Percentiles rank a stretch among this genome's conserved stretches.
Conservation (phyloP, 2,113 vertebrate genomes). For the Silurus meridionalis region DNA sequence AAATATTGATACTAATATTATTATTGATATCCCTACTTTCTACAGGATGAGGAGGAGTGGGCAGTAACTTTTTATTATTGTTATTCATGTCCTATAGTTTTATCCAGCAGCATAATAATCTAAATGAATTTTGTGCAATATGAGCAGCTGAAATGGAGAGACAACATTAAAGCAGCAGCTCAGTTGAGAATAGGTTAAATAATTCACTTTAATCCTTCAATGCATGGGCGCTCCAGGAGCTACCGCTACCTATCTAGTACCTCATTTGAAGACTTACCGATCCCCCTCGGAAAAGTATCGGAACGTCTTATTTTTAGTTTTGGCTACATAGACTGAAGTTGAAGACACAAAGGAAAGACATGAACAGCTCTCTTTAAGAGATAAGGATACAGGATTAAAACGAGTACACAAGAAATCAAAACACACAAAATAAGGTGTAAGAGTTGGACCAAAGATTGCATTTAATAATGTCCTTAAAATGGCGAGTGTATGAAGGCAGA, state of each 20-base stretch:
- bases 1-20: not conserved
- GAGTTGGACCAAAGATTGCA: not conserved
- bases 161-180: conserved; percentile 38
- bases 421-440: not conserved
- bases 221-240: conserved; percentile 11
- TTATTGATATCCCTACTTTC: not conserved
- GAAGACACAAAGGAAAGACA: not conserved
- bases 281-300: not conserved
- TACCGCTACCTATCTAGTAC: not conserved
- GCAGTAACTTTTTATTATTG: not conserved
- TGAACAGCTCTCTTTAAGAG: not conserved
- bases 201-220: conserved; percentile 59
- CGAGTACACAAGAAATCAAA: not conserved
- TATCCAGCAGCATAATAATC: conserved; percentile 5
- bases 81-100: not conserved
- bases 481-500: not conserved
- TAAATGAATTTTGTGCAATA: conserved; percentile 32
- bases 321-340: not conserved
- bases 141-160: conserved; percentile 43
- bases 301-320: not conserved
- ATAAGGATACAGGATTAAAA: not conserved
- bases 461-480: conserved; percentile 42
- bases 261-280: not conserved
- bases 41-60: not conserved
- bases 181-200: conserved; percentile 49